Percentiles rank a stretch among this genome's conserved stretches.
These are phyloP conservation scores for Argyra leucocephala DNA, from an alignment of 2,888 invertebrate genomes.

Conservation along the genomic window DNA sequence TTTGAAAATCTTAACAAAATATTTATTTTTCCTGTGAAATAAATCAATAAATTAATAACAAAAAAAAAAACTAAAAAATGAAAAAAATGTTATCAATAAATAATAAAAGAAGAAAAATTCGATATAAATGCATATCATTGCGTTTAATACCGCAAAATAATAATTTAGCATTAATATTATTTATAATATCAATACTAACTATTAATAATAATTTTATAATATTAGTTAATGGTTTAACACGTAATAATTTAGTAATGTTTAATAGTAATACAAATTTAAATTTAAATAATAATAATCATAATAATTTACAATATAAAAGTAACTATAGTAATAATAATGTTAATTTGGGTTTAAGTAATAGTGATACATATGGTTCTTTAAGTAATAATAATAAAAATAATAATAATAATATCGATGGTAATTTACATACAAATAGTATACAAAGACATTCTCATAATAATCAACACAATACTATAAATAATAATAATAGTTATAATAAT, in stretches of 20 bases:
- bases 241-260: conserved; percentile 1
- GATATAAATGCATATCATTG: conserved; percentile 4
- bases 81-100: conserved; percentile 1
- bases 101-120: background rate
- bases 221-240: conserved; percentile 6
- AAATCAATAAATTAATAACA: background rate
- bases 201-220: conserved; percentile 6
- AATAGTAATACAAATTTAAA: background rate
- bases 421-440: conserved; percentile 14
- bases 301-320: conserved; percentile 7
- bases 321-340: conserved; percentile 1
- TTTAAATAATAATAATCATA: conserved; percentile 2
- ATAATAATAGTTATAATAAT: conserved; percentile 19
- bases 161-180: conserved; percentile 1
- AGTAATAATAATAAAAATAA: background rate
- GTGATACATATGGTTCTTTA: background rate
- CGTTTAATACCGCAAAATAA: background rate
- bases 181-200: background rate
- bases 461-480: conserved; percentile 16
- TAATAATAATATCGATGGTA: conserved; percentile 8
- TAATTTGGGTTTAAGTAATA: background rate
- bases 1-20: too few species aligned
- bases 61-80: background rate
- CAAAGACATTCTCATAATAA: conserved; percentile 7
- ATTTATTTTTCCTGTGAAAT: too few species aligned